phyloP scores from a whole-genome alignment of 2,797 vertebrate genomes.

The Falco rusticolus region DNA sequence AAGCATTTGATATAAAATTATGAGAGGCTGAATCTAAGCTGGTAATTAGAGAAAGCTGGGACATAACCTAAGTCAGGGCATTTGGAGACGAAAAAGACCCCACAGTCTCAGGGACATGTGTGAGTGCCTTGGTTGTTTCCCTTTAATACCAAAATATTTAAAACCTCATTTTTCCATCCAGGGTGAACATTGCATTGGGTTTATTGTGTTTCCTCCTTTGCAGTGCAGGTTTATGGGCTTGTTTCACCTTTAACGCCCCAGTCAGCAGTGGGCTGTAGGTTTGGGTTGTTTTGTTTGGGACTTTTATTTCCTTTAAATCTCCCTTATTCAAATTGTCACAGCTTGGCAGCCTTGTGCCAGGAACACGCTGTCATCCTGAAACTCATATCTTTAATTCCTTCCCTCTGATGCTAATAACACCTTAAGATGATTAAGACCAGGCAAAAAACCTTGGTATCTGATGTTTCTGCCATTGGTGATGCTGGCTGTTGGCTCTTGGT shows the following conservation, averaged over 20 bases:
- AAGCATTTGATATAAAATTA: background rate
- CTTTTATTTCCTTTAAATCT: background rate
- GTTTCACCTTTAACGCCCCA: background rate
- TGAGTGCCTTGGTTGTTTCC: background rate
- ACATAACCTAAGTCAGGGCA: background rate
- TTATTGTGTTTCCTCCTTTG: background rate
- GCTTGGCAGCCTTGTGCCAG: constrained; percentile 32
- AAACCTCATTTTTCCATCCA: background rate
- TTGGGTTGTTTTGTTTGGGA: background rate
- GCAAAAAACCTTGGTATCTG: background rate
- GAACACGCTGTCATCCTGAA: constrained; percentile 32
- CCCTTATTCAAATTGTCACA: background rate
- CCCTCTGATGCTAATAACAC: constrained; percentile 47
- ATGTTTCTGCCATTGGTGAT: background rate
- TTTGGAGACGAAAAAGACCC: background rate
- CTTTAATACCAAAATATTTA: background rate
- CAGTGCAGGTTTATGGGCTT: background rate
- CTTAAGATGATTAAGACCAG: constrained; percentile 55
- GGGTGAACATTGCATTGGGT: fast-evolving
- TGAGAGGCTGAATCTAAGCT: background rate
- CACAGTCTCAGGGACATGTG: background rate
- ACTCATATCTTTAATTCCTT: constrained; percentile 55
- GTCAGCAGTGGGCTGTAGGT: background rate
- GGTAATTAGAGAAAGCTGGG: background rate
- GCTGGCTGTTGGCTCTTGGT: background rate